Base-by-base conservation (phyloP, 1,140 invertebrate species). In the Helicoverpa armigera region DNA sequence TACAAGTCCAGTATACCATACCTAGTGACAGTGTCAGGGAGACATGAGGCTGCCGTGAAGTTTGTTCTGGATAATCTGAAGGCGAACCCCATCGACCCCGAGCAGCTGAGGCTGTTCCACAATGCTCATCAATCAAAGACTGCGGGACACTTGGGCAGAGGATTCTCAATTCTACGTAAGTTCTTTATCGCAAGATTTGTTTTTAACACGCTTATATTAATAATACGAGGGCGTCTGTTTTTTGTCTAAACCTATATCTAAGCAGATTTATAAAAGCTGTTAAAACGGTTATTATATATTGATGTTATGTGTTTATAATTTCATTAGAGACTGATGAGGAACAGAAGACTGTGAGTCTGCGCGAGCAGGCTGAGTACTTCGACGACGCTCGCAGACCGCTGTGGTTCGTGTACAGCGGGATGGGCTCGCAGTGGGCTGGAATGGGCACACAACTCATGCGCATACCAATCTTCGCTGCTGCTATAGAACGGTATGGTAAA, bases 321-420 rank as follows among this genome's bases (percentile, higher is more conserved):
- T 16, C 2, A n/a, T 10, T 35, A 87, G 87, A 85, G 90, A 79
- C 96, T 95, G 73, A 97, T 97, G 96, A 96, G 95, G 65, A 87
- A 10, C 31, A 77, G 0, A 86, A 48, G 79, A 87, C 93, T 0
- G 89, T 93, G 2, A 81, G 90, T 0, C 63, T 93, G 9, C 81
- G 83, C 12, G 91, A 88, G 82, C 94, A 95, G 60, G 88, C 95
- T 4, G 91, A 96, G 69, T 95, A 96, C 86, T 96, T 94, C 82
- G 88, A 95, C 7, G 96, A 95, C 9, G 90, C 94, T 10, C 92
- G 95, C 79, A 90, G 96, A 83, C 97, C 97, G 18, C 92, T 99
- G 9, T 98, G 97, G 95, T 98, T 97, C 92, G 96, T 98, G 7
- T 99, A 98, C 94, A 97, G 98, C 86, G 98, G 98, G 65, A 98